phyloP scores from a whole-genome alignment of 2,888 invertebrate genomes.

The Capitulum mitella region DNA sequence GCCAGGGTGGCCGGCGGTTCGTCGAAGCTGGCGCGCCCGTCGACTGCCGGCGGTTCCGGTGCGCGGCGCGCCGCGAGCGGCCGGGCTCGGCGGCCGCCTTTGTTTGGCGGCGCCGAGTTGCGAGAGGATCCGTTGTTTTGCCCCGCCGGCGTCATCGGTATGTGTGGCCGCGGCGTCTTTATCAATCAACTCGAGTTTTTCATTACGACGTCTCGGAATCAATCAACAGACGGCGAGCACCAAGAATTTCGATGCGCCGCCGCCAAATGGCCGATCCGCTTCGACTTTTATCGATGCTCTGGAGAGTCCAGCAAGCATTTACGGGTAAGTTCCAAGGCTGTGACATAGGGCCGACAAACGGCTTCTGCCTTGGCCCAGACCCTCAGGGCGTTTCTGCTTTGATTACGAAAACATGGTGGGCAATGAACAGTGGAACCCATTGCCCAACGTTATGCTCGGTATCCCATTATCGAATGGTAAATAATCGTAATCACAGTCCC shows the following conservation, averaged over 20 bases:
- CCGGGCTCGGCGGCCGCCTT: background rate
- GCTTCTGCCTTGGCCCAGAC: no score
- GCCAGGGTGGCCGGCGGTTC: background rate
- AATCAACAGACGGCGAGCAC: background rate
- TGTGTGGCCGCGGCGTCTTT: background rate
- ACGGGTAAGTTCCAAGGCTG: no score
- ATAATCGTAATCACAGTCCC: no score
- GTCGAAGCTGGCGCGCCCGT: background rate
- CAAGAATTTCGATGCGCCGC: background rate
- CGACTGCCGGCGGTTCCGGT: background rate
- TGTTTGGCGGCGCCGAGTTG: no score
- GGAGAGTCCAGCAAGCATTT: no score
- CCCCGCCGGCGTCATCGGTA: background rate
- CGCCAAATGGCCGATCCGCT: background rate
- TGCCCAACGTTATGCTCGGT: no score
- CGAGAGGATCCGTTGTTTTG: background rate
- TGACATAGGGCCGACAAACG: no score
- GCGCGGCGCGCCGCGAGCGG: no score
- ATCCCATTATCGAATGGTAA: no score
- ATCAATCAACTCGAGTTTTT: slow-evolving; percentile 17
- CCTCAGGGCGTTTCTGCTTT: no score
- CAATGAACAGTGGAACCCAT: no score
- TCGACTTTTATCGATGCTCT: background rate
- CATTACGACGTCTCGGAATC: slow-evolving; percentile 13
- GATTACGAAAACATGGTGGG: no score